Conservation (phyloP, 2,888 invertebrate genomes). For the Drosophila borborema region DNA sequence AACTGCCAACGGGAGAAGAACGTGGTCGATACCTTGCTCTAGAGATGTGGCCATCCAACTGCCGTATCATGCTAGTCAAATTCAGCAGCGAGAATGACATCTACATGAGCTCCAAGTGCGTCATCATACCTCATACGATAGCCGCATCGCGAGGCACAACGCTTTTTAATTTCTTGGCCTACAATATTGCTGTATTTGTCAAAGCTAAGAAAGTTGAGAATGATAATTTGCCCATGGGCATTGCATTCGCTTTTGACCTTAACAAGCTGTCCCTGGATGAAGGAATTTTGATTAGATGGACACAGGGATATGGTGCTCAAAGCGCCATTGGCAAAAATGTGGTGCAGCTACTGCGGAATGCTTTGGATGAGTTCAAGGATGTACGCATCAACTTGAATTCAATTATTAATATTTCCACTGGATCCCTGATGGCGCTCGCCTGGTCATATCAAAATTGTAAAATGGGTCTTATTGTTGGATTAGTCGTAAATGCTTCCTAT, state of each 20-base stretch:
- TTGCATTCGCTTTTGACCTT: conserved; percentile 97
- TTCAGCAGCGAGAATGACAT: conserved; percentile 91
- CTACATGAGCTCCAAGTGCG: conserved; percentile 97
- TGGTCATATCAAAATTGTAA: conserved; percentile 90
- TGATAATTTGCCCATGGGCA: conserved; percentile 93
- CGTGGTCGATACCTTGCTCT: conserved; percentile 96
- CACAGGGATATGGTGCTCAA: conserved; percentile 96
- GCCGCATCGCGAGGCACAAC: conserved; percentile 95
- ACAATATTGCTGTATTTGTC: conserved; percentile 94
- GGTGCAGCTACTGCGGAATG: conserved; percentile 92
- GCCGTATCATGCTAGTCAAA: conserved; percentile 95
- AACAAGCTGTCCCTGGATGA: conserved; percentile 93
- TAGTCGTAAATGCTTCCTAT: conserved; percentile 97
- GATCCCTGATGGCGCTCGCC: conserved; percentile 95
- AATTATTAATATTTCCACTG: conserved; percentile 96
- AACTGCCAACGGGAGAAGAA: conserved; percentile 96
- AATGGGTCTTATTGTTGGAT: conserved; percentile 90
- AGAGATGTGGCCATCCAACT: conserved; percentile 99
- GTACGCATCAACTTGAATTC: conserved; percentile 93
- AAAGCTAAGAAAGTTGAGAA: conserved; percentile 90
- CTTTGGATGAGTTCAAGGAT: conserved; percentile 92
- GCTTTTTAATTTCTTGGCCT: conserved; percentile 96
- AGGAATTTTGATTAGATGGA: conserved; percentile 94
- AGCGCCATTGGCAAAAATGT: conserved; percentile 96
- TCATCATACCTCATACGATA: conserved; percentile 94